Conservation (phyloP, 1,140 invertebrate genomes). For the Drosophila jambulina region DNA sequence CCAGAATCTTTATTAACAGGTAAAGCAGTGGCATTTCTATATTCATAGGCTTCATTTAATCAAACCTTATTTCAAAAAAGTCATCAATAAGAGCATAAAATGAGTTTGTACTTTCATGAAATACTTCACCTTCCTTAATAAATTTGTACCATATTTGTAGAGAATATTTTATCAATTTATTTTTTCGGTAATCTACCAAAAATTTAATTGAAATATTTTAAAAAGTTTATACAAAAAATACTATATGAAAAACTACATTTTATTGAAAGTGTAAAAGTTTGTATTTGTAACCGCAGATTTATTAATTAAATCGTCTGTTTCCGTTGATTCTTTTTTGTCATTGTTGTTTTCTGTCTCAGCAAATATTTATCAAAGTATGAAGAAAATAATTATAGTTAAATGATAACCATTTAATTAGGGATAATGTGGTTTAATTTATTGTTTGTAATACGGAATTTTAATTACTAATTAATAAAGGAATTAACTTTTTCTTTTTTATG, state of each 20-base stretch:
- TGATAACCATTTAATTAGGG: not conserved
- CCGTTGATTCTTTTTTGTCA: too few species aligned
- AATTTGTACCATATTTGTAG: not conserved
- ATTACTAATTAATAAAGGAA: too few species aligned
- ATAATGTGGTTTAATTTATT: not conserved
- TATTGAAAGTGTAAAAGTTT: not conserved
- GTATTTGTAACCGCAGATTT: not conserved
- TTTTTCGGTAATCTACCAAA: not conserved
- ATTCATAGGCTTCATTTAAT: not conserved
- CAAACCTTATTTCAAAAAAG: not conserved
- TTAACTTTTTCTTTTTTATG: not conserved
- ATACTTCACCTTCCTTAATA: too few species aligned
- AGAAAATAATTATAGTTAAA: not conserved
- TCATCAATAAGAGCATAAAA: not conserved
- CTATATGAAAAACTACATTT: not conserved
- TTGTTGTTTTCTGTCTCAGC: not conserved
- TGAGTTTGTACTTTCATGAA: not conserved
- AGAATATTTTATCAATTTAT: not conserved
- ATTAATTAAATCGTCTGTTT: not conserved
- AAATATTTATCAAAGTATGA: not conserved
- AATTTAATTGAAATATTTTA: not conserved
- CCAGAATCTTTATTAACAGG: slow-evolving; percentile 4
- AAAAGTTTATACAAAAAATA: not conserved
- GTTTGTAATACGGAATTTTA: not conserved
- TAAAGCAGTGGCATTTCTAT: not conserved